phyloP scores from a whole-genome alignment of 2,888 invertebrate genomes.

The Hanleya hanleyi region DNA sequence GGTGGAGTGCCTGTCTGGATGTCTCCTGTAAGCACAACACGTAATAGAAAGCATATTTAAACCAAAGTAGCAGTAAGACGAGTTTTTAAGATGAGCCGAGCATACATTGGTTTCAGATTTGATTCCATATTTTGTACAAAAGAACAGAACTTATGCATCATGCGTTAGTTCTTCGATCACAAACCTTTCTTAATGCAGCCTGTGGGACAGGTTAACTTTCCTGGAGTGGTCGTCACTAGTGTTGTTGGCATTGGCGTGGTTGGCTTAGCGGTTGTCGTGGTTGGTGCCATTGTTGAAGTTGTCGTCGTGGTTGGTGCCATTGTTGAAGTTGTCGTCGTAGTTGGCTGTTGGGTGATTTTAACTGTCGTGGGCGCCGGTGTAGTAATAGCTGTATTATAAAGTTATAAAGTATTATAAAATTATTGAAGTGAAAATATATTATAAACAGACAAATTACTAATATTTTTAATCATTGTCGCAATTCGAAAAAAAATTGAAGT shows the following conservation, averaged over 20 bases:
- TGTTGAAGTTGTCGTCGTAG: background rate
- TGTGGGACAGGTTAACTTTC: conserved; percentile 33
- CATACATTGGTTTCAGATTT: too few species aligned
- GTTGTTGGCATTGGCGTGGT: conserved; percentile 18
- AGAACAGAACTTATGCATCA: too few species aligned
- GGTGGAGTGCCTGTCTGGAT: too few species aligned
- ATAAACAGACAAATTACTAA: too few species aligned
- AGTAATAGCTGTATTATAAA: background rate
- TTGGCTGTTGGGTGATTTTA: background rate
- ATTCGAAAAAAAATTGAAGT: too few species aligned
- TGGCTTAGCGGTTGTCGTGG: conserved; percentile 7
- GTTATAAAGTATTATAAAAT: background rate
- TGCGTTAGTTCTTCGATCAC: too few species aligned
- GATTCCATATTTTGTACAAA: too few species aligned
- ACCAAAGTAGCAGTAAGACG: too few species aligned
- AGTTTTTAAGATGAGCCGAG: too few species aligned
- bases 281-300: conserved; percentile 10
- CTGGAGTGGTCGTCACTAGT: conserved; percentile 2
- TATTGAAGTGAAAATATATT: background rate
- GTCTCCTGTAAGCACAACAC: too few species aligned
- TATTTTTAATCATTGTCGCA: too few species aligned
- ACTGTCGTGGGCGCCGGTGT: conserved; percentile 21
- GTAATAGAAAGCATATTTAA: too few species aligned
- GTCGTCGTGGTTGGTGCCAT: conserved; percentile 20
- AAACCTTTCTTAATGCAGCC: conserved; percentile 45